Evolutionary conservation across 2,797 vertebrate genomes (phyloP).

Genomic region (Arctocebus calabarensis): DNA sequence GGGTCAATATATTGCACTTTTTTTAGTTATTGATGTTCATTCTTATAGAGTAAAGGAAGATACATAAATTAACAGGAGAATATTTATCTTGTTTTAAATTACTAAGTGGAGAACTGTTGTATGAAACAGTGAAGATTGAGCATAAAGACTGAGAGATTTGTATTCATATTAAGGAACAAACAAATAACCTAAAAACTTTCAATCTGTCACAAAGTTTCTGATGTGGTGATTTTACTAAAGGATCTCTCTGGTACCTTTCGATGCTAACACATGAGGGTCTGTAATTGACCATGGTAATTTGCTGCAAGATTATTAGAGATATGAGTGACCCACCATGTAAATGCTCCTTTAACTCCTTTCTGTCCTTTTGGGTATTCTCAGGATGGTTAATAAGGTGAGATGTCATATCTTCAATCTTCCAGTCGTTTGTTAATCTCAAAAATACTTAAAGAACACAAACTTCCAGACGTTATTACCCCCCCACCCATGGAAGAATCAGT

Average conservation of each 20-base stretch:
- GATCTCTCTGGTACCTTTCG: not conserved
- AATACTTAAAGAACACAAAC: not conserved
- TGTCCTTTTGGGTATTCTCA: not conserved
- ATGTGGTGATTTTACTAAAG: not conserved
- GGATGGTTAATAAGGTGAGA: not conserved
- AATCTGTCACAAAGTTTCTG: not conserved
- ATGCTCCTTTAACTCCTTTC: not conserved
- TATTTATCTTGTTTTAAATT: constrained; percentile 21
- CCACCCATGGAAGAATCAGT: not conserved
- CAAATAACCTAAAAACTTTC: not conserved
- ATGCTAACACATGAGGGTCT: not conserved
- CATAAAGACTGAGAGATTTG: constrained; percentile 2
- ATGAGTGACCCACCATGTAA: not conserved
- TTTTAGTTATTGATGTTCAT: not conserved
- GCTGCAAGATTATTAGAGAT: not conserved
- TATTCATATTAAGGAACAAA: constrained; percentile 16
- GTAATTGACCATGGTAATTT: not conserved
- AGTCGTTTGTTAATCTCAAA: not conserved
- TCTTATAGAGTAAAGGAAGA: not conserved
- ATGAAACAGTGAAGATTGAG: not conserved
- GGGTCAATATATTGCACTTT: not conserved
- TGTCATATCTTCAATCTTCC: not conserved
- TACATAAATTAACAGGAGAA: not conserved
- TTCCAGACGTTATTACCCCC: not conserved
- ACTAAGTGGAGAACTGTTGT: not conserved